Conservation (phyloP, 2,797 vertebrate species). For the Dromococcyx pavoninus region DNA sequence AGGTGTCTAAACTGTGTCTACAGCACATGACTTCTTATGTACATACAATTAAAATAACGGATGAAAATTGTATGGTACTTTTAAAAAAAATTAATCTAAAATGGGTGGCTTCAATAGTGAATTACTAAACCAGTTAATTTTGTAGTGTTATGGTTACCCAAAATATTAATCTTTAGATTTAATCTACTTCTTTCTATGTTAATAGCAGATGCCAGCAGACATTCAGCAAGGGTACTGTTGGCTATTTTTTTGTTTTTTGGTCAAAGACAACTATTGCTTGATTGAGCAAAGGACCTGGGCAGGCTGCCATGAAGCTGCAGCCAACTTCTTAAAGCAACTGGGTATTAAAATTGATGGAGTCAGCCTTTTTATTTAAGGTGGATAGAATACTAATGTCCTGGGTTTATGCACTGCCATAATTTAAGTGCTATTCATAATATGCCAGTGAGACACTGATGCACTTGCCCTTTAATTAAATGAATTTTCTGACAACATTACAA, state of each 20-base stretch:
- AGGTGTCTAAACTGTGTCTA: neutral
- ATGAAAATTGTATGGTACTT: neutral
- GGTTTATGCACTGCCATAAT: slow-evolving; percentile 42
- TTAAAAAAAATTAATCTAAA: neutral
- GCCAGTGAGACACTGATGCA: neutral
- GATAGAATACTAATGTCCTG: slow-evolving; percentile 66
- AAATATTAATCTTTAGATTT: slow-evolving; percentile 57
- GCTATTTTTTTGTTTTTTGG: slow-evolving; percentile 62
- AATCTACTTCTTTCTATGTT: slow-evolving; percentile 48
- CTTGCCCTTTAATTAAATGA: slow-evolving; percentile 46
- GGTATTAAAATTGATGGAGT: slow-evolving; percentile 74
- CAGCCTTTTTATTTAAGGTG: slow-evolving; percentile 73
- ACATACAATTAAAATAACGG: neutral
- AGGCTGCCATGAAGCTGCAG: slow-evolving; percentile 69
- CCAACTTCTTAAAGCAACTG: slow-evolving; percentile 72
- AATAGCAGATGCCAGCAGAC: slow-evolving; percentile 54
- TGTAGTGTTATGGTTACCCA: neutral
- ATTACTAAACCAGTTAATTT: neutral
- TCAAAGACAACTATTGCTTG: slow-evolving; percentile 69
- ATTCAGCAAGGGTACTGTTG: slow-evolving; percentile 63
- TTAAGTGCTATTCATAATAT: slow-evolving; percentile 40
- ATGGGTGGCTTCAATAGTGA: neutral
- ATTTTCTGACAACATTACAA: neutral
- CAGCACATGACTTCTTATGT: neutral
- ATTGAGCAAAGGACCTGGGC: slow-evolving; percentile 70